Evolutionary conservation across 2,888 invertebrate species (phyloP).

Genomic region (Schizotus pectinicornis): DNA sequence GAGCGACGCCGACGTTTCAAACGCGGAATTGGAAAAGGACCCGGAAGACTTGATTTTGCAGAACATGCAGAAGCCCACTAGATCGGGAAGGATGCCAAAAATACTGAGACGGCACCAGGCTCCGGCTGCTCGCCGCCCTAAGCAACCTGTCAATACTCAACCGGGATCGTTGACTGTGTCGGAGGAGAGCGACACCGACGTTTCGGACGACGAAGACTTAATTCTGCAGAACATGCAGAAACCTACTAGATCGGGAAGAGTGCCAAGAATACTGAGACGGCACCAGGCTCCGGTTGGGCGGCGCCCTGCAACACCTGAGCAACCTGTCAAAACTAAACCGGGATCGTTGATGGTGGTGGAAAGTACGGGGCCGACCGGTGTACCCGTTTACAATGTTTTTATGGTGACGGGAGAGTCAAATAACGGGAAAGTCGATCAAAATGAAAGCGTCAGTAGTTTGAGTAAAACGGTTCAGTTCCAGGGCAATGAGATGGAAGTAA

Average conservation of each 20-base stretch:
- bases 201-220: conserved; percentile 31
- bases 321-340: conserved; percentile 46
- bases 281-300: conserved; percentile 7
- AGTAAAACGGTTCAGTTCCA: background rate
- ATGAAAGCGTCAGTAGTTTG: conserved; percentile 1
- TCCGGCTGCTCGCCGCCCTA: background rate
- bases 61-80: conserved; percentile 52
- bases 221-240: conserved; percentile 45
- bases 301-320: background rate
- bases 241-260: conserved; percentile 58
- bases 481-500: too few species aligned
- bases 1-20: conserved; percentile 44
- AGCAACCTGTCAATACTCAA: conserved; percentile 5
- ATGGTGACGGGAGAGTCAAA: conserved; percentile 55
- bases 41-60: conserved; percentile 38
- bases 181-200: conserved; percentile 44
- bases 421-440: background rate
- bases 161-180: conserved; percentile 37
- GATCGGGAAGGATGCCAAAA: conserved; percentile 58
- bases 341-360: conserved; percentile 63
- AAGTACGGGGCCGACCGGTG: conserved; percentile 53
- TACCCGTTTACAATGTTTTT: conserved; percentile 61
- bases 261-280: conserved; percentile 47
- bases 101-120: conserved; percentile 18
- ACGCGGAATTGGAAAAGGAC: conserved; percentile 29